Conservation (phyloP, 2,888 invertebrate genomes). For the Microctonus hyperodae region DNA sequence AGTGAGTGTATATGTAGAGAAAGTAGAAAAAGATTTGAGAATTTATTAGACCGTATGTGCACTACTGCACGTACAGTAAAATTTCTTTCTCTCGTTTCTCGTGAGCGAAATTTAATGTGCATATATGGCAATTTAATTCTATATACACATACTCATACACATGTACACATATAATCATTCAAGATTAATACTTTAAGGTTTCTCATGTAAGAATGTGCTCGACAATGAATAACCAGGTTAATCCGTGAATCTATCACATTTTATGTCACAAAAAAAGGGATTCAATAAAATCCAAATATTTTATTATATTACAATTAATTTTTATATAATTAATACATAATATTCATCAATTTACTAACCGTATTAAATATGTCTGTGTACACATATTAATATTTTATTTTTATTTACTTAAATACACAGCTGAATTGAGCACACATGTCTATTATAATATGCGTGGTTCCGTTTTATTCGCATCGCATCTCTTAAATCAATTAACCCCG, state of each 20-base stretch:
- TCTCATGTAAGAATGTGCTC: slow-evolving; percentile 16
- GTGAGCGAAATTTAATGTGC: neutral
- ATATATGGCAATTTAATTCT: neutral
- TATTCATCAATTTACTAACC: too few relatives aligned
- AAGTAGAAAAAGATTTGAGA: neutral
- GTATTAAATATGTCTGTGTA: too few relatives aligned
- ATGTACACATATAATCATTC: neutral
- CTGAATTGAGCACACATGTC: slow-evolving; percentile 1
- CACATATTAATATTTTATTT: neutral
- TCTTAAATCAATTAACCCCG: slow-evolving; percentile 25
- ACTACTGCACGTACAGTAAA: neutral
- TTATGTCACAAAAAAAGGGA: neutral
- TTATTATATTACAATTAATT: too few relatives aligned
- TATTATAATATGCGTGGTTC: slow-evolving; percentile 14
- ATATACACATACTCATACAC: neutral
- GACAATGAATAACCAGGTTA: slow-evolving; percentile 12
- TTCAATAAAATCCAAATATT: too few relatives aligned
- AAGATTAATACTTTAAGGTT: slow-evolving; percentile 9
- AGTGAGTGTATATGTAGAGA: neutral
- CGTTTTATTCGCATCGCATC: slow-evolving; percentile 21
- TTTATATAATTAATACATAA: too few relatives aligned
- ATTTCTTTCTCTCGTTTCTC: neutral
- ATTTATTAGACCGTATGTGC: slow-evolving; percentile 4
- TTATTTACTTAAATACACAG: neutral
- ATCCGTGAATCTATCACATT: neutral